Percentiles rank a stretch among this genome's conserved stretches.
These are phyloP conservation scores for Athalia circularis DNA, from an alignment of 2,888 invertebrate genomes.

Conservation along the genomic window DNA sequence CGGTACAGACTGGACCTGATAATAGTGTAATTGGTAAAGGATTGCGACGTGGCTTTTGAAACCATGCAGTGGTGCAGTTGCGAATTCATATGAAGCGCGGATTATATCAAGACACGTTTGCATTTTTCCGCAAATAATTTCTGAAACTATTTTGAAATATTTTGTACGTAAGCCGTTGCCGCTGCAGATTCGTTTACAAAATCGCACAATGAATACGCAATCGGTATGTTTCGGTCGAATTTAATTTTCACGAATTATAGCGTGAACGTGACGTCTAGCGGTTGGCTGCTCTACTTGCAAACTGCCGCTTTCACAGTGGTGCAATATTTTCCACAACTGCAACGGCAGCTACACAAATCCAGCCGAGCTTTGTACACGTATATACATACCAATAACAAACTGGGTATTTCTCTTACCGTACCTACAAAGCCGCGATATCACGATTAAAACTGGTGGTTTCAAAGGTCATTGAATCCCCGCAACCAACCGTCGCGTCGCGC, in stretches of 20 bases:
- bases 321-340: constrained; percentile 19
- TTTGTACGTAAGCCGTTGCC: not conserved
- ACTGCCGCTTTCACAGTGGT: not conserved
- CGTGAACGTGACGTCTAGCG: constrained; percentile 27
- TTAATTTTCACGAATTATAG: constrained; percentile 36
- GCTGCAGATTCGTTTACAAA: constrained; percentile 6
- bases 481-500: not conserved
- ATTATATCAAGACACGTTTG: too few relatives aligned
- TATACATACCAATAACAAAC: constrained; percentile 13
- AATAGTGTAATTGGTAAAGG: too few relatives aligned
- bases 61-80: too few relatives aligned
- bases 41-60: too few relatives aligned
- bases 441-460: constrained; percentile 39
- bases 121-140: not conserved
- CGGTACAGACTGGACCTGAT: too few relatives aligned
- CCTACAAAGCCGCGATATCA: not conserved
- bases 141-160: not conserved
- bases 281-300: constrained; percentile 2
- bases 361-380: too few relatives aligned
- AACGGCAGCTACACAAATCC: not conserved
- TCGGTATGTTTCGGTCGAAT: constrained; percentile 21
- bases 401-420: constrained; percentile 4
- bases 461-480: constrained; percentile 32
- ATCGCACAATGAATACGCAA: constrained; percentile 38
- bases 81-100: too few relatives aligned